These are phyloP conservation scores for Dromas ardeola DNA, from an alignment of 2,113 vertebrate species.

Conservation along the genomic window DNA sequence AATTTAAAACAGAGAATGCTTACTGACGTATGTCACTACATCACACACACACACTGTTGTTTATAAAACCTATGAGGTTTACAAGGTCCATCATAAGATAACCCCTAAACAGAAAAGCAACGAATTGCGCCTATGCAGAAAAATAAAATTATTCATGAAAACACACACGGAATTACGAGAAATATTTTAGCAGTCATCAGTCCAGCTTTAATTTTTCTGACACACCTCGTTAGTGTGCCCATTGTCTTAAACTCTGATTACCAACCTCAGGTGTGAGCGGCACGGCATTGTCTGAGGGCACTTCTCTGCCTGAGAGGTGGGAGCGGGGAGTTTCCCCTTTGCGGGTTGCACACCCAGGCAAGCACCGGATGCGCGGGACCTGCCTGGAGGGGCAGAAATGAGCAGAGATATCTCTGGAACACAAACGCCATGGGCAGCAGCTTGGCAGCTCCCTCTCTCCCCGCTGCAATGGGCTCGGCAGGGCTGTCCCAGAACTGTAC, in stretches of 20 bases:
- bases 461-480: neutral
- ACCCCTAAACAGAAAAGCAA: constrained; percentile 34
- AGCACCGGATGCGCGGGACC: rapidly evolving
- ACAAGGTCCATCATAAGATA: neutral
- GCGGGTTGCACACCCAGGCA: rapidly evolving
- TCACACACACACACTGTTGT: constrained; percentile 3
- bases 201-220: neutral
- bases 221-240: neutral
- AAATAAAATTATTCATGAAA: neutral
- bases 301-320: neutral
- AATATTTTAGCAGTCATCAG: neutral
- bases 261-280: neutral
- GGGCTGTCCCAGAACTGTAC: neutral
- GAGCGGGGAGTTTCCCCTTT: neutral
- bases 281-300: rapidly evolving
- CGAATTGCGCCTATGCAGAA: neutral
- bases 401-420: neutral
- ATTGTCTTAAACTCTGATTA: neutral
- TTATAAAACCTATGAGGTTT: constrained; percentile 33
- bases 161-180: neutral
- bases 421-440: rapidly evolving
- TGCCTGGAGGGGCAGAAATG: neutral
- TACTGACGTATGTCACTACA: constrained; percentile 23
- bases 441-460: neutral
- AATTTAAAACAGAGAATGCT: constrained; percentile 60